Conservation (phyloP, 2,797 vertebrate species). For the Mormyrus hasselquistii region DNA sequence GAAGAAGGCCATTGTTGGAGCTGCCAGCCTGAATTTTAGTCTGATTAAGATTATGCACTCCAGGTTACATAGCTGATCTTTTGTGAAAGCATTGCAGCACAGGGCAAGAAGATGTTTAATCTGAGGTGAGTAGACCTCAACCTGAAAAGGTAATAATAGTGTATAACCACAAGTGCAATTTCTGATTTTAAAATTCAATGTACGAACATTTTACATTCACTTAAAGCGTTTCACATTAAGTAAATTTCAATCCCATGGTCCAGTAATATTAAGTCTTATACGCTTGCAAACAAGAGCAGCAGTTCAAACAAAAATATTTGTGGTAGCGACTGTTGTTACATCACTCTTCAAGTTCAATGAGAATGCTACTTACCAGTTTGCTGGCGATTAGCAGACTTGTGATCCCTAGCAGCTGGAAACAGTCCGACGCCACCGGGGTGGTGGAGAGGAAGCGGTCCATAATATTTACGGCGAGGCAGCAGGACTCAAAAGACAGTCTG, state of each 20-base stretch:
- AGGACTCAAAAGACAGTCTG: conserved; percentile 79
- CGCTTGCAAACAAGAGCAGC: neutral
- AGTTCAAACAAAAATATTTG: neutral
- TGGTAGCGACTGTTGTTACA: neutral
- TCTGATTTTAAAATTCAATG: neutral
- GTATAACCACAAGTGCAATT: neutral
- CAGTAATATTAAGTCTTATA: neutral
- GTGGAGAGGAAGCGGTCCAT: conserved; percentile 85
- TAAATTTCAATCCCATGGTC: neutral
- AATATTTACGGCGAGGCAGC: conserved; percentile 81
- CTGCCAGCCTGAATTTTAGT: conserved; percentile 71
- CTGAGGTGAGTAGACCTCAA: conserved; percentile 76
- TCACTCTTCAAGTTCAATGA: neutral
- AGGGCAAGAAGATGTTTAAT: conserved; percentile 77
- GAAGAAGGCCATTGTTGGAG: conserved; percentile 83
- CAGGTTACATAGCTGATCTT: conserved; percentile 83
- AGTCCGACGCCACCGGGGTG: conserved; percentile 82
- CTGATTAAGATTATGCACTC: conserved; percentile 81
- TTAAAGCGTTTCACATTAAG: neutral
- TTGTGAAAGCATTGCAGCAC: conserved; percentile 78
- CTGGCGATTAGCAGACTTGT: conserved; percentile 80
- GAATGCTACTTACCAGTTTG: conserved; percentile 72
- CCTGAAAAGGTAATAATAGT: conserved; percentile 53
- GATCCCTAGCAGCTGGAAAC: conserved; percentile 87
- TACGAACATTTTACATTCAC: neutral